Evolutionary conservation across 2,113 vertebrate species (phyloP), one percentile per base, ranked within the genome.

Genomic region (Arizona elegans): DNA sequence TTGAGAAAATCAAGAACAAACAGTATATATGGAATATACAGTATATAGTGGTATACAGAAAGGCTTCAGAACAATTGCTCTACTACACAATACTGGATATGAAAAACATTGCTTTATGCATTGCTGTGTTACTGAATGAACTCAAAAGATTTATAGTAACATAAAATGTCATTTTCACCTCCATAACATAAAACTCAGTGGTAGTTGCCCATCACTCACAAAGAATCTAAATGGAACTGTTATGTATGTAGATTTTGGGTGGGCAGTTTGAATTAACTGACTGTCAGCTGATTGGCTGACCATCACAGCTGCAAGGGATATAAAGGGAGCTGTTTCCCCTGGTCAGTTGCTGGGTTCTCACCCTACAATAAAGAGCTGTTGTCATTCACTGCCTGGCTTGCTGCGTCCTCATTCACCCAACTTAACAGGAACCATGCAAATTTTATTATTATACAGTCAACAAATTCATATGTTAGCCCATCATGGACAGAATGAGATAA

Each of bases 1-100:
- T 90, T 94, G 91, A 87, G 94, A 94, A 94, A 94, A 91, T 56
- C 93, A 94, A 91, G 53, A 50, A 65, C 85, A 56, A 29, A 12
- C 9, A 65, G 26, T 65, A 65, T 65, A 65, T 65, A n/a, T 65
- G 11, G 26, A 65, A 65, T 65, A 59, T 59, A 24, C 21, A 8
- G 23, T 21, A 89, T 62, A 33, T 62, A 55, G n/a, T 90, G 6
- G 26, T 47, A 7, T 15, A 50, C 47, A 87, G 24, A 87, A 50
- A 33, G 47, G 5, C 19, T 75, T 50, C 47, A 21, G 9, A 52
- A 86, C 23, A 86, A n/a, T 11, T 86, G 43, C n/a, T 52, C 4
- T 47, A 47, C 1, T 23, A n/a, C 26, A 38, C 58, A 58, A 43
- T 88, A 87, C n/a, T 17, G 43, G 70, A 50, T 19, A 8, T 15